These are phyloP conservation scores for Eulithis prunata DNA, from an alignment of 2,888 invertebrate genomes.

Conservation along the genomic window DNA sequence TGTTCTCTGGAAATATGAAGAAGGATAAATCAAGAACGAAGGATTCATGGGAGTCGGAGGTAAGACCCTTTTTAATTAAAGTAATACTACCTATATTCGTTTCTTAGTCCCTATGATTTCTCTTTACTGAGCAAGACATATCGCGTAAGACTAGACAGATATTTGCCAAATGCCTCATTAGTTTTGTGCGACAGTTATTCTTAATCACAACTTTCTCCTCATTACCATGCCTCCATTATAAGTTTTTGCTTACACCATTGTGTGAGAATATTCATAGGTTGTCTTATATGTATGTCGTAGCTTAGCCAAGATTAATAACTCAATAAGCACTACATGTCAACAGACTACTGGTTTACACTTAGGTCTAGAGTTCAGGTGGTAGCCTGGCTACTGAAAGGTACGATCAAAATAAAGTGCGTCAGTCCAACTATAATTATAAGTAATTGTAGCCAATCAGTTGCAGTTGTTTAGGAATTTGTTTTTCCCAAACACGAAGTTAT, in stretches of 20 bases:
- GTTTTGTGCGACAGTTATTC: constrained; percentile 58
- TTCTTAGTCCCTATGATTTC: background rate
- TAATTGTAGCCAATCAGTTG: no score
- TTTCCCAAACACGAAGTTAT: background rate
- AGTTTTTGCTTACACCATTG: constrained; percentile 38
- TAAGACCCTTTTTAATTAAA: constrained; percentile 49
- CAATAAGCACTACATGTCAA: background rate
- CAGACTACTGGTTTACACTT: no score
- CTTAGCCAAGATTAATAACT: background rate
- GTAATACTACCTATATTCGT: background rate
- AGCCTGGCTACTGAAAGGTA: no score
- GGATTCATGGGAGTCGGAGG: constrained; percentile 80
- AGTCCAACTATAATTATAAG: no score
- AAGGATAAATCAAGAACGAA: constrained; percentile 76
- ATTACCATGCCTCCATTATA: constrained; percentile 36
- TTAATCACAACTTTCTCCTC: constrained; percentile 62
- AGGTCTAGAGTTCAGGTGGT: no score
- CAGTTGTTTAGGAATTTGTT: no score
- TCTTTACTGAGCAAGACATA: constrained; percentile 1
- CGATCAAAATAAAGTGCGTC: no score
- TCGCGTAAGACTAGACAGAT: constrained; percentile 16
- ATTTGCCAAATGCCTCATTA: constrained; percentile 1
- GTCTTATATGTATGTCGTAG: background rate
- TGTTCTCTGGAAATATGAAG: constrained; percentile 78
- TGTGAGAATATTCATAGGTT: constrained; percentile 19